Evolutionary conservation across 2,113 vertebrate genomes (phyloP).

Genomic region (Glaucidium brasilianum): DNA sequence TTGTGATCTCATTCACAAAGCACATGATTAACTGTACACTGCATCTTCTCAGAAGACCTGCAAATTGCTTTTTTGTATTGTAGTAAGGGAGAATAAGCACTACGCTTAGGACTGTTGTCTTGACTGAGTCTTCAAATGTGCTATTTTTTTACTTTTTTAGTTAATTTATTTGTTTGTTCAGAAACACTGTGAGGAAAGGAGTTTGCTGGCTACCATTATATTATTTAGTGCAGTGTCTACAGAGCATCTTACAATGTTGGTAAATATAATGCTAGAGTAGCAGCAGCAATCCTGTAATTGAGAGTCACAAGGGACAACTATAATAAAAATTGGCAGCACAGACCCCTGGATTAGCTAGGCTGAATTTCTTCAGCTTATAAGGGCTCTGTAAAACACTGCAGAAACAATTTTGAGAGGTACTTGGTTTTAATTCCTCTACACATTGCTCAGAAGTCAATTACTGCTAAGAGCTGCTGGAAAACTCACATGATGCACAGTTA

Average conservation of each 20-base stretch:
- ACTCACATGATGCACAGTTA: accelerated
- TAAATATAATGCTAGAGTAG: neutral
- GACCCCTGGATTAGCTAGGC: neutral
- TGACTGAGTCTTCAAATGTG: neutral
- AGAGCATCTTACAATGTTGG: neutral
- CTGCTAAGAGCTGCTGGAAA: neutral
- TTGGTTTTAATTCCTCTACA: neutral
- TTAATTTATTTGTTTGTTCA: neutral
- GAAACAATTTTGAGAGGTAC: neutral
- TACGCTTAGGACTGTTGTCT: neutral
- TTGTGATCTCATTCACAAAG: neutral
- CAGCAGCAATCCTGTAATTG: neutral
- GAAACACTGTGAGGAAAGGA: neutral
- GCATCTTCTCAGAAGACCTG: neutral
- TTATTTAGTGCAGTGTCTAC: neutral
- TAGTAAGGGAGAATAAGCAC: neutral
- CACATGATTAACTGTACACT: neutral
- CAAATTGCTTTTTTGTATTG: neutral
- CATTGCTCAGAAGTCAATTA: neutral
- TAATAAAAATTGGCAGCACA: neutral
- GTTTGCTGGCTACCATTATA: neutral
- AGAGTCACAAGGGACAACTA: neutral
- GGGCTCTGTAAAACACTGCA: neutral
- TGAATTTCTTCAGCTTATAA: neutral
- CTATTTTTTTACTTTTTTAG: neutral